Evolutionary conservation across 2,797 vertebrate genomes (phyloP), one percentile per base, ranked within the genome.

Genomic region (Eulemur mongoz): DNA sequence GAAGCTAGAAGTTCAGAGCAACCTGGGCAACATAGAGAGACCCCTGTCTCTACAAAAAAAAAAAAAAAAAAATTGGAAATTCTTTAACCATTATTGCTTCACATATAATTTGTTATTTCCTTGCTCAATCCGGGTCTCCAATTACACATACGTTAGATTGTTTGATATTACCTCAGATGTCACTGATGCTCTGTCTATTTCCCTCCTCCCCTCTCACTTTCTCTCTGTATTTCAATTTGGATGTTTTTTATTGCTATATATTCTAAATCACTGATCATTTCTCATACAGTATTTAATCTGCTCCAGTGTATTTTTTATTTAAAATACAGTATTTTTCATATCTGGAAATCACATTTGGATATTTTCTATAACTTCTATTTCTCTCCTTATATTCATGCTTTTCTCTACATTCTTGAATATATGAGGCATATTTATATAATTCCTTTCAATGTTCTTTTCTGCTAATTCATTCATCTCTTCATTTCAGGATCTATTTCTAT

Each of bases 401-500:
- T 59, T 89, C 23, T 94, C 73, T 50, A 25, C 38, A 20, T 91
- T 79, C 48, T 35, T 67, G 30, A 93, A 59, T 72, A 75, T 15
- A 32, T 59, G 54, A 88, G 52, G 52, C 38, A 18, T 45, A 72
- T 63, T 92, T 63, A 32, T 32, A 32, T 59, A 27, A 45, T 72
- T 54, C 45, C 35, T 94, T 89, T 80, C 73, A 73, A 7, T 59
- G 35, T 43, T 88, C 32, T 75, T 59, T 54, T 87, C 54, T 82
- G 45, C 30, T 86, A 50, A 86, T 72, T 82, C 78, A 48, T 94
- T 94, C 40, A 45, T 72, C 45, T 73, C 43, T 40, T 83, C 52
- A 67, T 90, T 81, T 94, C 73, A 79, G 38, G 75, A 14, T 80
- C 83, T 91, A 14, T 89, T 87, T 73, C 61, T 91, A 25, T 25